Evolutionary conservation across 2,797 vertebrate species (phyloP).

Genomic region (Anas acuta): DNA sequence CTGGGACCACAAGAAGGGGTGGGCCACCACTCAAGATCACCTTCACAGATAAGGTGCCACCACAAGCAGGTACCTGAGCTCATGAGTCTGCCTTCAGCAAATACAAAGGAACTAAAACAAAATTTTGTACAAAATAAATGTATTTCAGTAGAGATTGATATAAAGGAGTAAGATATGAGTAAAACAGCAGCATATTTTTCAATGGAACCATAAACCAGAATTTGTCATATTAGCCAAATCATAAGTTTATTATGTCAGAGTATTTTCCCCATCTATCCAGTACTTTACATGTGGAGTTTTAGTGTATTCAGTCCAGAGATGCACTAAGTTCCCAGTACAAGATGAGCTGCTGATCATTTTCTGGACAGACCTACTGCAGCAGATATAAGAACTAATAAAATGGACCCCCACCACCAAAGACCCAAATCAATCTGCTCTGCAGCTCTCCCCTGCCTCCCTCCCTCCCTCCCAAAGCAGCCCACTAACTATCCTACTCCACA

Average conservation of each 20-base stretch:
- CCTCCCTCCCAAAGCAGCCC: background rate
- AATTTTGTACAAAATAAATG: background rate
- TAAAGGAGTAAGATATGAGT: background rate
- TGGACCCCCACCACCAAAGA: rapidly evolving
- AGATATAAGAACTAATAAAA: background rate
- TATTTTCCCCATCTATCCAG: background rate
- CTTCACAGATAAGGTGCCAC: background rate
- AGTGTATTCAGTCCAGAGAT: background rate
- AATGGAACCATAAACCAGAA: background rate
- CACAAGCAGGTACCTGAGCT: background rate
- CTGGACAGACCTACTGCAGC: background rate
- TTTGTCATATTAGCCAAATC: background rate
- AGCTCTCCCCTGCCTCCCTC: background rate
- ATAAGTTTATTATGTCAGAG: background rate
- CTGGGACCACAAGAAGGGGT: background rate
- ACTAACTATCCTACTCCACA: background rate
- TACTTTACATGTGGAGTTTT: background rate
- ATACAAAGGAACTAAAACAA: background rate
- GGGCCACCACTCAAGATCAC: background rate
- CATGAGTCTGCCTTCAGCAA: background rate
- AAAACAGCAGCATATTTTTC: background rate
- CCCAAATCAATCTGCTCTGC: background rate
- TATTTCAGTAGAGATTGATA: background rate
- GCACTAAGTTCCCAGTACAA: background rate
- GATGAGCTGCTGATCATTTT: background rate